Conservation (phyloP, 23 tunicate species). For the Phallusia fumigata region DNA sequence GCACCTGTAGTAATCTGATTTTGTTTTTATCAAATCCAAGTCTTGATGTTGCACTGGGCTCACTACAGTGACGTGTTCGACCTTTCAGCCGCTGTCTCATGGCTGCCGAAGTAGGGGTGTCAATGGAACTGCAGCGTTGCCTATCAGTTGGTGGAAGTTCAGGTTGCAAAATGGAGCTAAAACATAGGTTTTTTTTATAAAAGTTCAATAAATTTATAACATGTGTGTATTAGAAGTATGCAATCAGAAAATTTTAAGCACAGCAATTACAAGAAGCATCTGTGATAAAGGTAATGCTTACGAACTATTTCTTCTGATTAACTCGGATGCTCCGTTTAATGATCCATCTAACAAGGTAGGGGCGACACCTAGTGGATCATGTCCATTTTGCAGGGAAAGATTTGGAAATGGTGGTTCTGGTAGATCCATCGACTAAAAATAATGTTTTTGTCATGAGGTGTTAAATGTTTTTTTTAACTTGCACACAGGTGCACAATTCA, state of each 20-base stretch:
- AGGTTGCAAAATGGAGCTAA: neutral
- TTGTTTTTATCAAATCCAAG: slow-evolving; percentile 66
- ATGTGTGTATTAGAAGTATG: no score
- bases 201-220: no score
- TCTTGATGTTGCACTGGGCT: slow-evolving; percentile 46
- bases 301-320: slow-evolving; percentile 22
- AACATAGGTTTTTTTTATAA: no score
- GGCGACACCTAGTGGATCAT: neutral
- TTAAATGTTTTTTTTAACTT: no score
- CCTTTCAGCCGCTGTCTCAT: slow-evolving; percentile 21
- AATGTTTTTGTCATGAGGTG: no score
- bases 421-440: neutral
- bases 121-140: slow-evolving; percentile 71
- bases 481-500: no score
- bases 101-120: slow-evolving; percentile 16
- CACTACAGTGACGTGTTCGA: slow-evolving; percentile 72
- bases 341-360: slow-evolving; percentile 22
- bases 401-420: neutral
- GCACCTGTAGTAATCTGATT: slow-evolving; percentile 63
- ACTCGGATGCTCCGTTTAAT: slow-evolving; percentile 1
- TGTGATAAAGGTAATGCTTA: no score
- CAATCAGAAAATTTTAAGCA: no score
- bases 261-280: no score
- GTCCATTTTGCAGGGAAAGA: neutral
- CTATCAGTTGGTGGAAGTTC: slow-evolving; percentile 4